phyloP scores from a whole-genome alignment of 2,888 invertebrate genomes.

The Iphiclides podalirius region DNA sequence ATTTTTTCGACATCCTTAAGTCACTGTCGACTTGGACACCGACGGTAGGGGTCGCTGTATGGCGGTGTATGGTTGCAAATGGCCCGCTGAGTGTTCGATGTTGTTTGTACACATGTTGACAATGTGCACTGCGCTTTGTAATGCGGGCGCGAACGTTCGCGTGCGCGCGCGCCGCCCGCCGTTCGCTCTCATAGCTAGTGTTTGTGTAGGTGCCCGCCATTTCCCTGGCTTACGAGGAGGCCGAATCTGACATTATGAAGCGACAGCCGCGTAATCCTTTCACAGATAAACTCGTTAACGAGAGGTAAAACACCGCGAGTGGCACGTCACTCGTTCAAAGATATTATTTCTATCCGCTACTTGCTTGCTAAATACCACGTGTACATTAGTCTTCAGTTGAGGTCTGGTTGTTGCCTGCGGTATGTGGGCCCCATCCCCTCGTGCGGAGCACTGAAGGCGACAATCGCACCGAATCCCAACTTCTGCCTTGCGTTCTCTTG shows the following conservation, averaged over 20 bases:
- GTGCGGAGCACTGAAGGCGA: conserved; percentile 67
- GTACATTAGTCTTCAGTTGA: conserved; percentile 70
- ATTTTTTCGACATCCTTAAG: too few species aligned
- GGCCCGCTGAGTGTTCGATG: conserved; percentile 65
- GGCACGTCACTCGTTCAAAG: conserved; percentile 60
- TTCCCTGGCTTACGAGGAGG: conserved; percentile 98
- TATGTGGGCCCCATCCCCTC: conserved; percentile 51
- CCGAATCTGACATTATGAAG: conserved; percentile 99
- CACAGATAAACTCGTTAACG: conserved; percentile 98
- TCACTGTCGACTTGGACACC: too few species aligned
- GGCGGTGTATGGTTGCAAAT: conserved; percentile 35
- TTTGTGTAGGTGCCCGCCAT: conserved; percentile 95
- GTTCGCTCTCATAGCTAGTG: conserved; percentile 74
- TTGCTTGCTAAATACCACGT: conserved; percentile 76
- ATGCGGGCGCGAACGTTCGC: conserved; percentile 38
- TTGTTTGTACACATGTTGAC: conserved; percentile 73
- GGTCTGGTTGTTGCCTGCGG: conserved; percentile 74
- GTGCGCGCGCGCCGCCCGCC: conserved; percentile 33
- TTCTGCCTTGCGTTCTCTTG: conserved; percentile 73
- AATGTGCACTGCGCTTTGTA: conserved; percentile 61
- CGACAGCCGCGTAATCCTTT: conserved; percentile 98
- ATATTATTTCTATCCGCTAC: conserved; percentile 75
- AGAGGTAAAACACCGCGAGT: conserved; percentile 88
- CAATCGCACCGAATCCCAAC: conserved; percentile 72
- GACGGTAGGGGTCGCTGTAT: too few species aligned